Conservation (phyloP, 2,888 invertebrate species). For the Tenodera sinensis region DNA sequence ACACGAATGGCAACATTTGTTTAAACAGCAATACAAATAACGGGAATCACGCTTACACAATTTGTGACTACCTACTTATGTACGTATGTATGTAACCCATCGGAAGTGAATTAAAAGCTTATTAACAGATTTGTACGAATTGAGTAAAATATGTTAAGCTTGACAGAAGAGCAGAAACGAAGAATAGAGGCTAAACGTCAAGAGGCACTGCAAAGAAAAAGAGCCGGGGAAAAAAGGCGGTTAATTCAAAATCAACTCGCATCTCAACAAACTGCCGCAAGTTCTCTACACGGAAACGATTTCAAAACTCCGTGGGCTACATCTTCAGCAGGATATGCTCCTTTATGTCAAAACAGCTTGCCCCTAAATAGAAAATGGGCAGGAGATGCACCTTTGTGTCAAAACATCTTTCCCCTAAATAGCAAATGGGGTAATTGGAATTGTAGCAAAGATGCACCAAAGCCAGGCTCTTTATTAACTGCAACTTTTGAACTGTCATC, state of each 20-base stretch:
- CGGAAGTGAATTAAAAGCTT: too few species aligned
- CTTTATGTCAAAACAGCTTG: neutral
- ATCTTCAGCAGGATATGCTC: neutral
- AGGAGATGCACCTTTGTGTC: neutral
- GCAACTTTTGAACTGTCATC: neutral
- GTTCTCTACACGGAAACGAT: neutral
- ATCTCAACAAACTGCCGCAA: neutral
- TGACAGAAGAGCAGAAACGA: neutral
- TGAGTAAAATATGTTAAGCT: neutral
- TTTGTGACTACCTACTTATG: too few species aligned
- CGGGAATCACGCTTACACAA: too few species aligned
- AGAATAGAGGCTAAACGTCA: neutral
- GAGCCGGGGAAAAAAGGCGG: neutral
- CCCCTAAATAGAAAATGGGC: neutral
- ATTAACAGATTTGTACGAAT: too few species aligned
- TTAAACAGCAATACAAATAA: too few species aligned
- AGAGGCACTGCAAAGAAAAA: conserved; percentile 1
- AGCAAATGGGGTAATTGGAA: neutral
- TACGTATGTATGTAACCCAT: too few species aligned
- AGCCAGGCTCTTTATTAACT: neutral
- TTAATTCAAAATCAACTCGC: neutral
- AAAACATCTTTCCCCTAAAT: neutral
- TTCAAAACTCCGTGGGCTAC: neutral
- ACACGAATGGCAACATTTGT: too few species aligned
- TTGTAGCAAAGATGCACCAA: neutral